Evolutionary conservation across 1,140 invertebrate species (phyloP).

Genomic region (Brachystomella parvula): DNA sequence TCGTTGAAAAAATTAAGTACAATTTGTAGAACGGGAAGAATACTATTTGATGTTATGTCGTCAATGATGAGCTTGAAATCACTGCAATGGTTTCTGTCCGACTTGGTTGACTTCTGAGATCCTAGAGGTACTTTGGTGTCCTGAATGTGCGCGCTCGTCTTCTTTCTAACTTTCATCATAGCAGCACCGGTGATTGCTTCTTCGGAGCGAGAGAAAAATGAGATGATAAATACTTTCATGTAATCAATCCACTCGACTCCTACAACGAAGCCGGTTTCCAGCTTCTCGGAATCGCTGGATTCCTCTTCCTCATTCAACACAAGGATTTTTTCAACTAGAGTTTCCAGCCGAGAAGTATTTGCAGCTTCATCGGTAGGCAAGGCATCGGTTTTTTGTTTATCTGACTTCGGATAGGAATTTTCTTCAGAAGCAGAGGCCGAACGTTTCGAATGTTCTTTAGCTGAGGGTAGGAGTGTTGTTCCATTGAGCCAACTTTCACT

Average conservation of each 20-base stretch:
- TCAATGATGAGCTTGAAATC: slow-evolving; percentile 2
- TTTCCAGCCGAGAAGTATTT: not conserved
- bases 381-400: too few relatives aligned
- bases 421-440: not conserved
- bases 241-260: slow-evolving; percentile 1
- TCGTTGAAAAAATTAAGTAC: not conserved
- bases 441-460: not conserved
- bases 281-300: not conserved
- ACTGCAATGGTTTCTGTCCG: not conserved
- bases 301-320: slow-evolving; percentile 4
- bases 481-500: not conserved
- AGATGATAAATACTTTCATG: not conserved
- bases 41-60: not conserved
- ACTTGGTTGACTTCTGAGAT: too few relatives aligned
- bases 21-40: not conserved
- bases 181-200: not conserved
- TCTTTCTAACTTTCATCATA: too few relatives aligned
- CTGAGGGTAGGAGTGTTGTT: not conserved
- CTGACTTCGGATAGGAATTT: not conserved
- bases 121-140: too few relatives aligned
- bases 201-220: not conserved
- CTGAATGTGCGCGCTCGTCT: too few relatives aligned
- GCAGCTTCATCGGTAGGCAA: too few relatives aligned
- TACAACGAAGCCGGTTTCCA: not conserved
- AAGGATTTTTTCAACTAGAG: not conserved